Base-by-base conservation (phyloP, 2,888 invertebrate species). In the Aphidius colemani region DNA sequence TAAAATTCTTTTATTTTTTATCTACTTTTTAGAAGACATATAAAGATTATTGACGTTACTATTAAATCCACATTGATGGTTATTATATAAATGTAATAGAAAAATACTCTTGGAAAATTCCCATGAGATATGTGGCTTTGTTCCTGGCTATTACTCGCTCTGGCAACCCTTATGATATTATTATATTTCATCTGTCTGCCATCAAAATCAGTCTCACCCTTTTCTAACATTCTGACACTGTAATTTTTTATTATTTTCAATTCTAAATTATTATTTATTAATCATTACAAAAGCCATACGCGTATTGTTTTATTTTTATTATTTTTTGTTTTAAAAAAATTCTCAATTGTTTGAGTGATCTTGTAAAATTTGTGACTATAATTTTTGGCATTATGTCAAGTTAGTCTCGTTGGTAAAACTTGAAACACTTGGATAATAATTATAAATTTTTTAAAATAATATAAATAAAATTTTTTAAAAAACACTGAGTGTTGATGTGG, bases 101-200 rank as follows among this genome's bases (percentile, higher is more conserved):
- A 30, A 46, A 46, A 53, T 46, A 53, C 48, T 53, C 40, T 43
- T 11, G 8, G 53, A 61, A 59, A 41, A 64, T 66, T 66, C 68
- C 66, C 63, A 44, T 67, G 67, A 67, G 68, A 68, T 63, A 65
- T 63, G 66, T 61, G 69, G 70, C 82, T 82, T 82, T 82, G 81
- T 82, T 82, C 82, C 77, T 76, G 78, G 81, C 80, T 82, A 82
- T 82, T 82, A 82, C 78, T 78, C 80, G 75, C 76, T 75, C 77
- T 76, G 75, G 75, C 73, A 78, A 77, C 79, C 80, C 80, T 79
- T 73, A 79, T 77, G 78, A 80, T 82, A 79, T 81, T 81, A 81
- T 81, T 82, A 81, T 82, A 82, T 79, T 79, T 79, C 61, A 72
- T 71, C 76, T 74, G 76, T 77, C 78, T 77, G 74, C 71, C 71